Conservation (phyloP, 2,888 invertebrate genomes). For the Drosophila diplacantha region DNA sequence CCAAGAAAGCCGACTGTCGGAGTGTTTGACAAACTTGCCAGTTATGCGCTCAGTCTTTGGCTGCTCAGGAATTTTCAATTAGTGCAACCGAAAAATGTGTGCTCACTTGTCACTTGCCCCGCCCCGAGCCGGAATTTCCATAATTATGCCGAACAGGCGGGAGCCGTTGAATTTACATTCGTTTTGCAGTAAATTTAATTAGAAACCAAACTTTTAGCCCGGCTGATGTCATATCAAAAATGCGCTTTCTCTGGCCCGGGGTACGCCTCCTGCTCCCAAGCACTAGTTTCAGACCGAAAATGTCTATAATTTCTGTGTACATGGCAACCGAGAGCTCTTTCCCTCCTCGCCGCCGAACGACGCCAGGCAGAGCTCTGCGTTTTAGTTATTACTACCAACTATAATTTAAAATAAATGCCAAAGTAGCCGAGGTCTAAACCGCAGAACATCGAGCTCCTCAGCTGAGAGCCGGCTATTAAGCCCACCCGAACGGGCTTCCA, state of each 20-base stretch:
- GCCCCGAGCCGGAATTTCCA: slow-evolving; percentile 49
- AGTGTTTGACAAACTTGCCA: slow-evolving; percentile 38
- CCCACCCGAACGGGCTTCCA: slow-evolving; percentile 42
- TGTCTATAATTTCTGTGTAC: slow-evolving; percentile 52
- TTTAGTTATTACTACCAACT: slow-evolving; percentile 69
- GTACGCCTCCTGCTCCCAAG: slow-evolving; percentile 20
- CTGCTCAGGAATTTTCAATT: slow-evolving; percentile 63
- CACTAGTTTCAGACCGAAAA: slow-evolving; percentile 43
- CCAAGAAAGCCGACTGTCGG: not conserved
- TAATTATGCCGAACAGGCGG: slow-evolving; percentile 63
- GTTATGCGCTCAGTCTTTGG: slow-evolving; percentile 42
- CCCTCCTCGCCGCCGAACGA: not conserved
- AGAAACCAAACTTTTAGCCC: slow-evolving; percentile 36
- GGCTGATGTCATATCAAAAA: slow-evolving; percentile 28
- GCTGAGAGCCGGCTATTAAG: slow-evolving; percentile 57
- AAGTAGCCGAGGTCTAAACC: slow-evolving; percentile 68
- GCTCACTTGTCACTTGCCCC: slow-evolving; percentile 37
- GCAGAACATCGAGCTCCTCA: slow-evolving; percentile 49
- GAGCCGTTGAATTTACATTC: slow-evolving; percentile 47
- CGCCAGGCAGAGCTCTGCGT: slow-evolving; percentile 45
- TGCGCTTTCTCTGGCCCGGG: not conserved
- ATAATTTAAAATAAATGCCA: slow-evolving; percentile 71
- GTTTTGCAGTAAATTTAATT: slow-evolving; percentile 56
- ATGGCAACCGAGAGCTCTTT: slow-evolving; percentile 42
- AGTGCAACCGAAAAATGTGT: slow-evolving; percentile 57